A percentile compares a stretch with the other conserved stretches of the same genome.
phyloP scores from a whole-genome alignment of 2,797 vertebrate genomes.

The Chelon labrosus region DNA sequence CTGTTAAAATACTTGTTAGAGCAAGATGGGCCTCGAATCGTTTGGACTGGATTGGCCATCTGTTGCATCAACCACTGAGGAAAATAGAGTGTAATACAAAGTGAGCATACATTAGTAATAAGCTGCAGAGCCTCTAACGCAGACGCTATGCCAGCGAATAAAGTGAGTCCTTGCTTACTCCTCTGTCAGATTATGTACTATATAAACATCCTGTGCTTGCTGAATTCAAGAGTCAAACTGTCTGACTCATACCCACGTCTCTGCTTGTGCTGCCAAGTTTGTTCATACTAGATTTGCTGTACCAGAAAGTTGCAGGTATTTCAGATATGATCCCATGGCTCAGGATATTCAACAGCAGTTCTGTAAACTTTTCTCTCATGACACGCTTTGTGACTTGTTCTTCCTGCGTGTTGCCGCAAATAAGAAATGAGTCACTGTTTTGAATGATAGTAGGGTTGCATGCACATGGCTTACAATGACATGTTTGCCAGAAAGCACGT shows the following conservation, averaged over 20 bases:
- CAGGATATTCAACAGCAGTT: background rate
- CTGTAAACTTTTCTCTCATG: background rate
- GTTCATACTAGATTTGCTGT: background rate
- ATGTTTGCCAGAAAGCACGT: background rate
- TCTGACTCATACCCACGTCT: constrained; percentile 34
- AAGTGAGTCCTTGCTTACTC: background rate
- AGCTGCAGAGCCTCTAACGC: constrained; percentile 3
- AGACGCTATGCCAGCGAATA: background rate
- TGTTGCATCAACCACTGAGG: constrained; percentile 58
- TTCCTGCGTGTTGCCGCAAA: background rate
- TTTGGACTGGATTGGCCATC: constrained; percentile 57
- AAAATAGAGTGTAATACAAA: constrained; percentile 2
- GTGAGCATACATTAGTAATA: constrained; percentile 2
- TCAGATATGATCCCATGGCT: background rate
- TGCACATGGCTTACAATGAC: background rate
- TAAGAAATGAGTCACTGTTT: constrained; percentile 33
- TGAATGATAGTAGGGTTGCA: constrained; percentile 20
- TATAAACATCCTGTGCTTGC: constrained; percentile 31
- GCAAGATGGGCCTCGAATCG: constrained; percentile 34
- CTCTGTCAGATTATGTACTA: background rate
- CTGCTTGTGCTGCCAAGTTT: constrained; percentile 14
- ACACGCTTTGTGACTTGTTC: background rate
- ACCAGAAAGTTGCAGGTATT: constrained; percentile 18
- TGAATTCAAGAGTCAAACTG: constrained; percentile 41
- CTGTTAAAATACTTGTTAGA: constrained; percentile 57